Percentiles rank a stretch among this genome's conserved stretches.
phyloP scores from a whole-genome alignment of 1,140 invertebrate species.

The Lamellibrachia luymesi region DNA sequence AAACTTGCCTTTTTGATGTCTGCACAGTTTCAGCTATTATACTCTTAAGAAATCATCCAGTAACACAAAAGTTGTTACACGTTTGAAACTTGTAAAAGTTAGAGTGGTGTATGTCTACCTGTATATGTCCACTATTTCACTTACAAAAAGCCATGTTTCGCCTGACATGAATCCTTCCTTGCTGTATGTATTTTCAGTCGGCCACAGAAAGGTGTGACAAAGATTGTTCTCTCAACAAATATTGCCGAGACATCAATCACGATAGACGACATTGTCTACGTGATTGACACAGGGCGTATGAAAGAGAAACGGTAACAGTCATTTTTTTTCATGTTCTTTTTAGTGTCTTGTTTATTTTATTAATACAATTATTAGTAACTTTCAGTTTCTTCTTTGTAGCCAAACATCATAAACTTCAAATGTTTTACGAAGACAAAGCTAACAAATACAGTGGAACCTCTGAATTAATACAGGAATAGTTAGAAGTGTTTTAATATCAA shows the following conservation, averaged over 20 bases:
- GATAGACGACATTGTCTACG: constrained; percentile 86
- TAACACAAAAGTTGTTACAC: too few relatives aligned
- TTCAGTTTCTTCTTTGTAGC: too few relatives aligned
- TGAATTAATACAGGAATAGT: too few relatives aligned
- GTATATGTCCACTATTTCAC: not conserved
- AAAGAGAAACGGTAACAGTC: constrained; percentile 60
- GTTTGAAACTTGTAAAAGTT: not conserved
- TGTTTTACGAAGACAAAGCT: too few relatives aligned
- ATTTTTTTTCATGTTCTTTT: constrained; percentile 16
- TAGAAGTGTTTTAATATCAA: too few relatives aligned
- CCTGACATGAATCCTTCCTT: not conserved
- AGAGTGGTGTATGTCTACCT: not conserved
- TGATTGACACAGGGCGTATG: constrained; percentile 78
- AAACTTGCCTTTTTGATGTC: too few relatives aligned
- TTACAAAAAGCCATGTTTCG: not conserved
- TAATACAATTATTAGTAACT: too few relatives aligned
- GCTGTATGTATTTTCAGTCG: constrained; percentile 32
- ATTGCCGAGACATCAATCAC: constrained; percentile 69
- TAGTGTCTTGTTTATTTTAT: not conserved
- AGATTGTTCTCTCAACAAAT: constrained; percentile 59
- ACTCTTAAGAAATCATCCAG: too few relatives aligned
- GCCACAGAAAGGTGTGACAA: constrained; percentile 50
- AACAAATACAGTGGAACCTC: too few relatives aligned
- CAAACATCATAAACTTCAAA: too few relatives aligned
- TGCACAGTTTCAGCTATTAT: too few relatives aligned